phyloP scores from a whole-genome alignment of 2,113 vertebrate species.

The Mixornis gularis region DNA sequence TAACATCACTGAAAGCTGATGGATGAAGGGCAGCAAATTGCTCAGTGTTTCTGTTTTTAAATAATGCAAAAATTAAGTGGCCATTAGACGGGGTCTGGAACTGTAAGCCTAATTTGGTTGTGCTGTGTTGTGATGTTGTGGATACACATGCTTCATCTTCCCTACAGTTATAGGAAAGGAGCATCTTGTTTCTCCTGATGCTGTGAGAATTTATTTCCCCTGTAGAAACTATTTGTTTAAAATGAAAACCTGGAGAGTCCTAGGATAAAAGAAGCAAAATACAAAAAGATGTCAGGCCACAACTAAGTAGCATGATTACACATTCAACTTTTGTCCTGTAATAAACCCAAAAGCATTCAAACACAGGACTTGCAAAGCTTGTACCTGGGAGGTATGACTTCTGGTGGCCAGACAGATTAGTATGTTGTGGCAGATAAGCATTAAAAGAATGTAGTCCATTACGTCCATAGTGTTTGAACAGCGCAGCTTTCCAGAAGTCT shows the following conservation, averaged over 20 bases:
- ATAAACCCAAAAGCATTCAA: neutral
- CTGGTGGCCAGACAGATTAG: neutral
- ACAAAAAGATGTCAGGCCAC: neutral
- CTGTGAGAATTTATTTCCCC: neutral
- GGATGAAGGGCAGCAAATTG: neutral
- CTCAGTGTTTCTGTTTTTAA: neutral
- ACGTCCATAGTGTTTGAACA: neutral
- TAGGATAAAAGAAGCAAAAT: neutral
- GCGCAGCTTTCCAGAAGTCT: neutral
- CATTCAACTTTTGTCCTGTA: neutral
- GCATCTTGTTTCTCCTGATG: neutral
- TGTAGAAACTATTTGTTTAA: neutral
- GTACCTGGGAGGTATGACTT: neutral
- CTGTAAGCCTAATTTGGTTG: neutral
- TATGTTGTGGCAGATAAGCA: neutral
- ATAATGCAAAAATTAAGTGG: neutral
- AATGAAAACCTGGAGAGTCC: neutral
- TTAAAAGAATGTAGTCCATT: neutral
- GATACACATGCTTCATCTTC: neutral
- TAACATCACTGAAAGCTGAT: neutral
- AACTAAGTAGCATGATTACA: neutral
- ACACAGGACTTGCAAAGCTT: neutral
- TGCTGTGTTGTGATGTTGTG: neutral
- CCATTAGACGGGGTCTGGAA: neutral
- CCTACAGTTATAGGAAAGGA: neutral